Conservation (phyloP, 2,797 vertebrate species). For the Helicolenus hilgendorfi region DNA sequence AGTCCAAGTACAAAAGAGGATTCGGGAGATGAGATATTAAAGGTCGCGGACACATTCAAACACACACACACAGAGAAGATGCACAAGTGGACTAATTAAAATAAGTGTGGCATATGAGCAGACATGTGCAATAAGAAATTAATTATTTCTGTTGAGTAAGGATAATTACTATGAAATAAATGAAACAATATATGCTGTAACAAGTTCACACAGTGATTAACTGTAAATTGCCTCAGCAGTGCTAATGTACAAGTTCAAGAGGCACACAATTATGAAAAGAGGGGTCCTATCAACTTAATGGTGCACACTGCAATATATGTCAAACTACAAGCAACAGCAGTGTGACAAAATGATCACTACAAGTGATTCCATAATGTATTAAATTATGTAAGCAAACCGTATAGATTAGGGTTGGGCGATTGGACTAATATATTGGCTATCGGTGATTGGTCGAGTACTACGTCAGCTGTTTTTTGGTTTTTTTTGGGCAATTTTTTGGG, state of each 20-base stretch:
- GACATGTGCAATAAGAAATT: background rate
- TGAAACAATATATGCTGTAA: background rate
- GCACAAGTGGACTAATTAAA: background rate
- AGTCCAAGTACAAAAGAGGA: background rate
- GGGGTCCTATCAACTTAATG: background rate
- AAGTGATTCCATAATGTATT: background rate
- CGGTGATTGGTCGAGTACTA: too few species aligned
- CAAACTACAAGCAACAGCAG: conserved; percentile 4
- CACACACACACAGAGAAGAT: background rate
- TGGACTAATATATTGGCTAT: too few species aligned
- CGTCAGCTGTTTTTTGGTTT: too few species aligned
- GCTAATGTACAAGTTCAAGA: background rate
- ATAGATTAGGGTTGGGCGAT: background rate
- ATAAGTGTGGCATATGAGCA: background rate
- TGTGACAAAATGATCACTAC: background rate
- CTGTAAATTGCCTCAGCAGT: background rate
- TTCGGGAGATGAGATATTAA: conserved; percentile 31
- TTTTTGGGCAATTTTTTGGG: too few species aligned
- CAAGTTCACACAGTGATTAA: background rate
- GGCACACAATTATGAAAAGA: background rate
- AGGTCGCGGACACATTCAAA: background rate
- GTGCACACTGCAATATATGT: background rate
- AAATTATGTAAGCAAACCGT: background rate
- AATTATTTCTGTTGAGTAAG: background rate
- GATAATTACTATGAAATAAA: conserved; percentile 6